phyloP scores from a whole-genome alignment of 2,888 invertebrate genomes.

The Lottia gigantea region DNA sequence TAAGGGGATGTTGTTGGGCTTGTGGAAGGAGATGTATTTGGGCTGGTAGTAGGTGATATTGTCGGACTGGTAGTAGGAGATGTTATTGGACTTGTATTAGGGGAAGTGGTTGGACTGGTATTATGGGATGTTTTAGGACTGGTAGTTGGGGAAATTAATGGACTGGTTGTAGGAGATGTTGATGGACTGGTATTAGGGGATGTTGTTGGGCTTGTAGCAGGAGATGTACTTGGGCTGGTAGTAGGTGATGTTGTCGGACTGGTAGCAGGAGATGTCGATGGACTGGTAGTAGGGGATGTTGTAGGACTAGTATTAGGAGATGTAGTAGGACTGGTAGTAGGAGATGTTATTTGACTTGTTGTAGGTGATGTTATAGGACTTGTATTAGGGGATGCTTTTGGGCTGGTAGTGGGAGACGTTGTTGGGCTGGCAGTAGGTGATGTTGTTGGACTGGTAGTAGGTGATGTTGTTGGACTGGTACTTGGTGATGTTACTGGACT shows the following conservation, averaged over 20 bases:
- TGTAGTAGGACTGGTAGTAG: background rate
- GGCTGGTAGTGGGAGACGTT: background rate
- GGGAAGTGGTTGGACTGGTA: background rate
- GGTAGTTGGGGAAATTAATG: background rate
- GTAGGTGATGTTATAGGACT: background rate
- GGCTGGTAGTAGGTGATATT: background rate
- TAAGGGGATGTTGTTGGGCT: background rate
- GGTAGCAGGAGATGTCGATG: background rate
- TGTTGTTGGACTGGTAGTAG: slow-evolving; percentile 1
- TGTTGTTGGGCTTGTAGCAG: background rate
- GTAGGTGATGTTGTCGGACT: background rate
- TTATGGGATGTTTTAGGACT: background rate
- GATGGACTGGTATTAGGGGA: background rate
- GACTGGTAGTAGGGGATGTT: background rate
- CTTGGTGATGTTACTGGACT: background rate
- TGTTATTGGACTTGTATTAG: background rate
- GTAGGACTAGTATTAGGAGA: background rate
- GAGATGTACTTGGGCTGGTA: background rate
- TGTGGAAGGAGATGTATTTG: background rate
- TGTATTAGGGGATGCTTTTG: background rate
- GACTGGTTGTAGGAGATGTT: background rate
- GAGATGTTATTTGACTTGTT: background rate
- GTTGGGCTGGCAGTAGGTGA: slow-evolving; percentile 10
- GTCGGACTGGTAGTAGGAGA: slow-evolving; percentile 5
- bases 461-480: slow-evolving; percentile 3